Evolutionary conservation across 1,140 invertebrate species (phyloP).

Genomic region (Probaryconus sp.): DNA sequence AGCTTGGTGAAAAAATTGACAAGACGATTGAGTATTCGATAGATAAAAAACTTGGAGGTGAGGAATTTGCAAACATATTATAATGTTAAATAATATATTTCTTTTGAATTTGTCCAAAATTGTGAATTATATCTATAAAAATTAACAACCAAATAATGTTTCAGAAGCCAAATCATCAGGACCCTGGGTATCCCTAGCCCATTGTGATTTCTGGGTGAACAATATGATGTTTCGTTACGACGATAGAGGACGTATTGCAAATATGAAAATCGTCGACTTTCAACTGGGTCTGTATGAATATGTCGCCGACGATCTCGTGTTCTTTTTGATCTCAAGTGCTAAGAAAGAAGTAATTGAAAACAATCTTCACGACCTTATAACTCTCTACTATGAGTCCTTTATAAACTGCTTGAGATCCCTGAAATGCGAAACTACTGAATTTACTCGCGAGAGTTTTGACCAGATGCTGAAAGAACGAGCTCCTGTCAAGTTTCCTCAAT

Average conservation of each 20-base stretch:
- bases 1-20: constrained; percentile 60
- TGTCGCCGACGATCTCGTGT: constrained; percentile 80
- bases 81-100: too few species aligned
- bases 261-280: constrained; percentile 83
- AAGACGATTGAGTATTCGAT: constrained; percentile 63
- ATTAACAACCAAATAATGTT: neutral
- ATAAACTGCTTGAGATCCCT: constrained; percentile 69
- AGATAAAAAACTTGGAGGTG: constrained; percentile 10
- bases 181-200: constrained; percentile 78
- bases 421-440: constrained; percentile 62
- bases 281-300: constrained; percentile 80
- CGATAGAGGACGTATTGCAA: constrained; percentile 68
- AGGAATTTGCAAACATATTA: neutral
- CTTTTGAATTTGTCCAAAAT: too few species aligned
- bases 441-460: constrained; percentile 65
- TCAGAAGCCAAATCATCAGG: constrained; percentile 57
- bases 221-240: constrained; percentile 81
- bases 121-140: neutral
- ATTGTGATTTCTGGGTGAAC: constrained; percentile 83
- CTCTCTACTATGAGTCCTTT: constrained; percentile 79
- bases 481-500: constrained; percentile 69
- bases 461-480: constrained; percentile 66
- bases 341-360: constrained; percentile 77
- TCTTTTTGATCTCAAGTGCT: constrained; percentile 81
- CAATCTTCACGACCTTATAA: constrained; percentile 77